Percentiles rank a stretch among this genome's conserved stretches.
These are phyloP conservation scores for Ganaspis sp. DNA, from an alignment of 1,140 invertebrate species.

Conservation along the genomic window DNA sequence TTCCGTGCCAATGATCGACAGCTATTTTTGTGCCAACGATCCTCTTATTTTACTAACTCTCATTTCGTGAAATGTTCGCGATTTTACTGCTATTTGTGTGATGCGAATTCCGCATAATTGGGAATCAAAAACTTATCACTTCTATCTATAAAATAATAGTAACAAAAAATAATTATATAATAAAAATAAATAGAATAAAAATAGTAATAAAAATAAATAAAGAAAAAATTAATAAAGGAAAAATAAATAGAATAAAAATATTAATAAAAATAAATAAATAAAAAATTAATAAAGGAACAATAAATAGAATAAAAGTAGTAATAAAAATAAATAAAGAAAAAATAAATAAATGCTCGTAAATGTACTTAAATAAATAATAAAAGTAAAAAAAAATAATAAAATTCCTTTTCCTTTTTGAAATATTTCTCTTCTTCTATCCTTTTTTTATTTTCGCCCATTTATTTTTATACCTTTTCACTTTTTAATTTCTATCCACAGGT, in stretches of 20 bases:
- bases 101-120: neutral
- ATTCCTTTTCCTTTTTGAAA: too few species aligned
- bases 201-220: neutral
- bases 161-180: neutral
- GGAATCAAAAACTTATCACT: neutral
- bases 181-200: neutral
- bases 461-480: neutral
- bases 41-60: neutral
- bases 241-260: neutral
- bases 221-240: neutral
- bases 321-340: neutral
- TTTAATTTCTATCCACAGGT: slow-evolving; percentile 75
- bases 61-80: neutral
- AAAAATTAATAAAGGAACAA: slow-evolving; percentile 14
- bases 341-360: neutral
- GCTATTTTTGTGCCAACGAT: slow-evolving; percentile 12
- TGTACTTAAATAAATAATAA: slow-evolving; percentile 12
- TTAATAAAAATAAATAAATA: neutral
- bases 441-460: too few species aligned
- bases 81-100: neutral
- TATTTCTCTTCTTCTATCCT: too few species aligned
- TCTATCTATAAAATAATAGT: too few species aligned
- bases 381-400: too few species aligned
- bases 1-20: slow-evolving; percentile 24
- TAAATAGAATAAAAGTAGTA: too few species aligned